Evolutionary conservation across 2,888 invertebrate genomes (phyloP).

Genomic region (Drosophila helvetica): DNA sequence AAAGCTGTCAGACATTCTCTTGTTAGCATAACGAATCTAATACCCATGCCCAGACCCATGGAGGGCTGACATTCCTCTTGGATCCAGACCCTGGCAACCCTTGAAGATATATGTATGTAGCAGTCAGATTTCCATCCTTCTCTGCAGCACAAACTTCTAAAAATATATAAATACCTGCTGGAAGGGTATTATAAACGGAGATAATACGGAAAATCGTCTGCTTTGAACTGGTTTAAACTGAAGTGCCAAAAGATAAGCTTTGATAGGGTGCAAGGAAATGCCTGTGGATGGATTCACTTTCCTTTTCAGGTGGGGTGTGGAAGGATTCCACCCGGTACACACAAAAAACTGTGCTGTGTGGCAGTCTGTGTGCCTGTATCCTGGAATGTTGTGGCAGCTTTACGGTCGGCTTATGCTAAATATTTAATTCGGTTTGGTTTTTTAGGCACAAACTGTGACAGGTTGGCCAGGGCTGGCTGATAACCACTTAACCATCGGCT

Average conservation of each 20-base stretch:
- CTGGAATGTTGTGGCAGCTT: not conserved
- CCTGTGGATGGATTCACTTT: not conserved
- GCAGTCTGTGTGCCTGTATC: slow-evolving; percentile 17
- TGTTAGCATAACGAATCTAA: slow-evolving; percentile 50
- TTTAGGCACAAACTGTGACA: slow-evolving; percentile 32
- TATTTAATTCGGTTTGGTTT: slow-evolving; percentile 56
- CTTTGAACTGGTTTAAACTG: not conserved
- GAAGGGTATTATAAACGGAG: not conserved
- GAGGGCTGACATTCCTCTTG: slow-evolving; percentile 18
- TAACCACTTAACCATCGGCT: slow-evolving; percentile 35
- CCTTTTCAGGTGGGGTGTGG: not conserved
- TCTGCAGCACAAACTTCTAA: no score
- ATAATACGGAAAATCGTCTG: not conserved
- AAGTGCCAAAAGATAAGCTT: not conserved
- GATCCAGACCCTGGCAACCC: slow-evolving; percentile 12
- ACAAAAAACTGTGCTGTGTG: not conserved
- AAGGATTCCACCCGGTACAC: no score
- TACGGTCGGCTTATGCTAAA: slow-evolving; percentile 53
- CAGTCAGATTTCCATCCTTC: no score
- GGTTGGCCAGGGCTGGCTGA: slow-evolving; percentile 27
- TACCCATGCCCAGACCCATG: slow-evolving; percentile 35
- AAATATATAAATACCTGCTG: not conserved
- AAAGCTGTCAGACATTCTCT: slow-evolving; percentile 42
- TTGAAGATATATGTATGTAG: no score
- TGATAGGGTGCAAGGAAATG: not conserved